These are phyloP conservation scores for Nannospalax galili DNA, from an alignment of 2,113 vertebrate species.

Conservation along the genomic window DNA sequence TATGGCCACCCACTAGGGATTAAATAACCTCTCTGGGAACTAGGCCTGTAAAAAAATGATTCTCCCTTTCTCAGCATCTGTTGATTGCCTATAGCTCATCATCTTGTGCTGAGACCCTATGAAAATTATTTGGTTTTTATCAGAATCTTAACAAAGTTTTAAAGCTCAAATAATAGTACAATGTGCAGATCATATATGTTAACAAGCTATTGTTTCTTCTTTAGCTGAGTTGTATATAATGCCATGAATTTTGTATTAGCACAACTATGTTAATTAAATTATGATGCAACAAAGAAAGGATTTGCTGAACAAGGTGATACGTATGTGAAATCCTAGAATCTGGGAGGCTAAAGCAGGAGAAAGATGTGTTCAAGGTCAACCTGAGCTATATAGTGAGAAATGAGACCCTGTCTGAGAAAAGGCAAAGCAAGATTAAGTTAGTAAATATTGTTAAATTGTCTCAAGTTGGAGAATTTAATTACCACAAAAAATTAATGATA, in stretches of 20 bases:
- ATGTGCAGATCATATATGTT: neutral
- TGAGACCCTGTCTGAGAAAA: neutral
- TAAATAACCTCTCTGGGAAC: too few relatives aligned
- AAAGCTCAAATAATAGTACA: neutral
- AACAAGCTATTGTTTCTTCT: neutral
- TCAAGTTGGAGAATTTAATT: too few relatives aligned
- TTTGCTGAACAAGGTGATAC: neutral
- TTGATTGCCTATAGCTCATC: too few relatives aligned
- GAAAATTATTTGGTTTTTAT: too few relatives aligned
- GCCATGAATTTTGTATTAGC: neutral
- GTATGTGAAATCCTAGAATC: neutral
- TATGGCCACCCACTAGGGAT: too few relatives aligned
- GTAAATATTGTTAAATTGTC: neutral
- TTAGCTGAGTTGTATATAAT: neutral
- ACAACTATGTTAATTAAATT: neutral
- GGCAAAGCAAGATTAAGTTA: neutral
- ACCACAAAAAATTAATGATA: neutral
- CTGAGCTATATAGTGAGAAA: neutral
- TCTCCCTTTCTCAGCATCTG: too few relatives aligned
- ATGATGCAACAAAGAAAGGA: neutral
- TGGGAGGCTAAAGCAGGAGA: neutral
- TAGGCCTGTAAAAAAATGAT: too few relatives aligned
- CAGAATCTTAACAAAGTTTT: slow-evolving; percentile 28
- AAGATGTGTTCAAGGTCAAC: neutral
- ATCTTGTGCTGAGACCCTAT: too few relatives aligned